A percentile compares a stretch with the other conserved stretches of the same genome.
These are phyloP conservation scores for Reinhardtius hippoglossoides DNA, from an alignment of 2,113 vertebrate genomes.

Conservation along the genomic window DNA sequence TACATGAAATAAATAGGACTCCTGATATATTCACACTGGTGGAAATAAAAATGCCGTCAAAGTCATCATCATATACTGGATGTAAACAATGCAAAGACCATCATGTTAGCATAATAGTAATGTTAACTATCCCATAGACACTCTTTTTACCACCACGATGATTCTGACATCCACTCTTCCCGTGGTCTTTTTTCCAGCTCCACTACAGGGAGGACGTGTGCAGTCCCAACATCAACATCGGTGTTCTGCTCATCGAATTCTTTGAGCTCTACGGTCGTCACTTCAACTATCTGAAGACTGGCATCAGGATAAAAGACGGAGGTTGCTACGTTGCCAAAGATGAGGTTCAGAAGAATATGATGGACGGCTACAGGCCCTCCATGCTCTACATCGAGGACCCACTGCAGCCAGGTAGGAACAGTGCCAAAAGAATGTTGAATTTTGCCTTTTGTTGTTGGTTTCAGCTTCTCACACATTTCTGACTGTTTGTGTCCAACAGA, in stretches of 20 bases:
- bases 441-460: too few species aligned
- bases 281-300: slow-evolving; percentile 99
- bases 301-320: slow-evolving; percentile 98
- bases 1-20: too few species aligned
- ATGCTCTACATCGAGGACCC: slow-evolving; percentile 99
- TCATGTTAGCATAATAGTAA: not conserved
- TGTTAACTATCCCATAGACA: too few species aligned
- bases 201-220: slow-evolving; percentile 95
- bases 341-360: slow-evolving; percentile 96
- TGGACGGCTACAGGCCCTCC: slow-evolving; percentile 96
- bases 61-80: too few species aligned
- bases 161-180: not conserved
- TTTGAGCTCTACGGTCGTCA: slow-evolving; percentile 98
- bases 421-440: not conserved
- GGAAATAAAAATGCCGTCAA: too few species aligned
- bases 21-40: too few species aligned
- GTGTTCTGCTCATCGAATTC: slow-evolving; percentile 98
- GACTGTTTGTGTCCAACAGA: slow-evolving; percentile 75
- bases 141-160: not conserved
- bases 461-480: not conserved
- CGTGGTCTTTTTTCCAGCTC: slow-evolving; percentile 82
- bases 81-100: not conserved
- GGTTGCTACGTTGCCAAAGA: slow-evolving; percentile 98
- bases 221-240: slow-evolving; percentile 94
- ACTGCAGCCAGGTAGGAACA: slow-evolving; percentile 90